Evolutionary conservation across 2,888 invertebrate genomes (phyloP).

Genomic region (Patella pellucida): DNA sequence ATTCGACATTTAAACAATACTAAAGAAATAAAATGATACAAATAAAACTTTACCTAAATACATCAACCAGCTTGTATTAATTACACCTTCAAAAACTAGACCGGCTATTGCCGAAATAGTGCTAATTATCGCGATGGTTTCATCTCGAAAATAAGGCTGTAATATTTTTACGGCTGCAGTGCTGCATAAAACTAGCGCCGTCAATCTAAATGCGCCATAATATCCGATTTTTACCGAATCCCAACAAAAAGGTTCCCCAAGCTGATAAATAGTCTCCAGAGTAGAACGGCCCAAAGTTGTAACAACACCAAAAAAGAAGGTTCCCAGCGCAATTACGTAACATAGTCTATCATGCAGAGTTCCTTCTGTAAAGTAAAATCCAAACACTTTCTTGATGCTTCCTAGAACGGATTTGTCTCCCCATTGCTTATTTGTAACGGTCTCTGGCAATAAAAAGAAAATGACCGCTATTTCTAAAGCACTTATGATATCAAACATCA

Average conservation of each 20-base stretch:
- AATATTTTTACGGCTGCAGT: constrained; percentile 33
- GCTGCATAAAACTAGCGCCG: constrained; percentile 32
- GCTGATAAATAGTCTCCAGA: constrained; percentile 39
- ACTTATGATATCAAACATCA: constrained; percentile 23
- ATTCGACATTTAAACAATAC: no score
- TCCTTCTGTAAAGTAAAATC: constrained; percentile 32
- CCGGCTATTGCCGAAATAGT: constrained; percentile 28
- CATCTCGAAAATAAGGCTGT: constrained; percentile 35
- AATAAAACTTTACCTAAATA: constrained; percentile 35
- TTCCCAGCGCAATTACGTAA: constrained; percentile 29
- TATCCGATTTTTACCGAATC: constrained; percentile 38
- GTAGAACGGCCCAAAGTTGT: constrained; percentile 28
- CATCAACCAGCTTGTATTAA: constrained; percentile 29
- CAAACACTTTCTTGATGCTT: constrained; percentile 30
- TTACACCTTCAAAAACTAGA: constrained; percentile 37
- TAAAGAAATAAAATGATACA: no score
- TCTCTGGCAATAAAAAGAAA: constrained; percentile 33
- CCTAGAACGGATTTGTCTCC: constrained; percentile 23
- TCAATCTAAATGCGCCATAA: constrained; percentile 29
- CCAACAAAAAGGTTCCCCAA: constrained; percentile 46
- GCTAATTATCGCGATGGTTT: constrained; percentile 36
- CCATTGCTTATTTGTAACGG: constrained; percentile 22
- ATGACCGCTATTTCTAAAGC: constrained; percentile 26
- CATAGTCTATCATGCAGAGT: constrained; percentile 31
- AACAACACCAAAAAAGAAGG: constrained; percentile 26